These are phyloP conservation scores for Drosophila imparisetae DNA, from an alignment of 2,888 invertebrate species.

Conservation along the genomic window DNA sequence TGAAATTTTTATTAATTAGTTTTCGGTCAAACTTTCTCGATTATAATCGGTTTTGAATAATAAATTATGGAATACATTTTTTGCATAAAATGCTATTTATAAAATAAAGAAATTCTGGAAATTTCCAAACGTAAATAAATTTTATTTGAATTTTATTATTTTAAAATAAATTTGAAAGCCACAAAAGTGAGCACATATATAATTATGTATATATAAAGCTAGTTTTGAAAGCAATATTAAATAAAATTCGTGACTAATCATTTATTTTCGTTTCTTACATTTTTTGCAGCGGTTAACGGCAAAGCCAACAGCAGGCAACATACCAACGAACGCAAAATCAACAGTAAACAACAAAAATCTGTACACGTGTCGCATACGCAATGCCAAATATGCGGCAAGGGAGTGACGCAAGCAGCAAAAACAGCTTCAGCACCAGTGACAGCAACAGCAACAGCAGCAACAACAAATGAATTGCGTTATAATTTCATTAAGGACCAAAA, in stretches of 20 bases:
- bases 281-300: slow-evolving; percentile 53
- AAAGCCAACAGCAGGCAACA: slow-evolving; percentile 3
- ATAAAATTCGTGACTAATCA: slow-evolving; percentile 10
- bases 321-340: slow-evolving; percentile 29
- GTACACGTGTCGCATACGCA: slow-evolving; percentile 59
- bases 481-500: slow-evolving; percentile 79
- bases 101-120: neutral
- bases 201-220: neutral
- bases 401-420: slow-evolving; percentile 15
- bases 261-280: slow-evolving; percentile 25
- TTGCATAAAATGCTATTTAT: neutral
- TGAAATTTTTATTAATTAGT: neutral
- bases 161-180: neutral
- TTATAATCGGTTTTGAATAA: neutral
- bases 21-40: neutral
- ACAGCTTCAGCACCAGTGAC: slow-evolving; percentile 13
- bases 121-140: neutral
- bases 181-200: neutral
- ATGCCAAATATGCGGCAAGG: slow-evolving; percentile 44
- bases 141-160: neutral
- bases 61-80: neutral
- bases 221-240: slow-evolving; percentile 6
- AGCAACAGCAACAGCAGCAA: slow-evolving; percentile 27
- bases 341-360: slow-evolving; percentile 36
- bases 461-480: slow-evolving; percentile 73